Base-by-base conservation (phyloP, 1,140 invertebrate genomes). In the Pentalonia nigronervosa region DNA sequence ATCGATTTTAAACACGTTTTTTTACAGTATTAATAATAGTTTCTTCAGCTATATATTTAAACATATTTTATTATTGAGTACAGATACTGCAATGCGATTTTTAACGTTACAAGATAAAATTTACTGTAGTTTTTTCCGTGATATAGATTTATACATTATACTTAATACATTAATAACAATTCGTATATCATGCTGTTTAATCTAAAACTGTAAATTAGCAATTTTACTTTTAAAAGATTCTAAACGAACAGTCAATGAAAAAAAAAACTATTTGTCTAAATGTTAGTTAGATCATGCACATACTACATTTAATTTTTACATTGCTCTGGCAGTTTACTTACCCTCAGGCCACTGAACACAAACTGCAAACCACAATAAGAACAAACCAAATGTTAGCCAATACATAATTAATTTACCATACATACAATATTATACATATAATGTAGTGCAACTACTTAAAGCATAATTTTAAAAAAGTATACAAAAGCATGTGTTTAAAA, bases 291-390 rank as follows among this genome's bases (percentile, higher is more conserved):
- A 36, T 21, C 67, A 92, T 92, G 91, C 91, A 34, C 14, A 1
- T 30, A 81, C 60, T 92, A 92, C 23, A 7, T 83, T 50, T 84
- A 48, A 48, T 47, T 50, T 83, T 92, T 83, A 92, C 47, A 83
- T 81, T 83, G 67, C 91, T 84, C 45, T 92, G 76, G 83, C 30
- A 90, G 36, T 90, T 92, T 93, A 94, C 94, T 93, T 97, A 97
- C 97, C 97, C 97, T 97, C 97, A 94, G 97, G 97, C 97, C 97
- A 98, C 95, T 97, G 97, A 95, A 98, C 97, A 96, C 97, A 98
- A 95, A 98, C 97, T 97, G 97, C 95, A 97, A 92, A 97, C 96
- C 97, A 95, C 90, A 95, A 95, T 94, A 94, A 94, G 94, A 95
- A 94, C 90, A 95, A 93, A 92, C 91, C 91, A 92, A 92, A 92